These are phyloP conservation scores for Podiceps cristatus DNA, from an alignment of 2,113 vertebrate species.

Conservation along the genomic window DNA sequence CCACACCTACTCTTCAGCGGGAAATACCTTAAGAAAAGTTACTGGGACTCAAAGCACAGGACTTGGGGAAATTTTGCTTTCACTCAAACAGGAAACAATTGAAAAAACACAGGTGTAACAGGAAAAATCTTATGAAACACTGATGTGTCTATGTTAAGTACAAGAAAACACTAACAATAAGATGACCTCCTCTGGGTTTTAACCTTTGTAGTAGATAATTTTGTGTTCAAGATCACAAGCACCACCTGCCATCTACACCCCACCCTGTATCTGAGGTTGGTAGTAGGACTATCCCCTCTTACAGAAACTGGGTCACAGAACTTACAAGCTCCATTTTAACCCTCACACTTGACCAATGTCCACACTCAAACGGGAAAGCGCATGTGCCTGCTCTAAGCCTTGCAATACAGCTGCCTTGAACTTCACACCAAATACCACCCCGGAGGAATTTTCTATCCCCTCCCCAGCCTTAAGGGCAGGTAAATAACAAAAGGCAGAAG, in stretches of 20 bases:
- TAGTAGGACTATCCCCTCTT: not conserved
- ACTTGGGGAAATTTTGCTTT: not conserved
- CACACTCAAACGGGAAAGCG: not conserved
- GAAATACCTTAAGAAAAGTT: not conserved
- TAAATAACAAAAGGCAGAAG: not conserved
- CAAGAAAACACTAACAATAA: not conserved
- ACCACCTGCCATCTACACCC: not conserved
- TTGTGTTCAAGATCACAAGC: not conserved
- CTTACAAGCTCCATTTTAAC: not conserved
- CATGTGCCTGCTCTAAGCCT: not conserved
- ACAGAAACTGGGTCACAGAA: not conserved
- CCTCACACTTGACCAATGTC: accelerated
- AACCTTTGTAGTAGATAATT: not conserved
- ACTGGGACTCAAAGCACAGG: not conserved
- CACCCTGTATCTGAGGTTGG: not conserved
- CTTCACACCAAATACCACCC: not conserved
- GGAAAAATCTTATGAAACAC: not conserved
- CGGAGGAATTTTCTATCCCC: not conserved
- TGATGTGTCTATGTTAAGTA: not conserved
- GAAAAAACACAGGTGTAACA: no score
- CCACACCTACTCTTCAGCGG: not conserved
- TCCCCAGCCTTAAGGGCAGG: not conserved
- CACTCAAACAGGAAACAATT: not conserved
- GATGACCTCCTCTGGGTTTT: not conserved
- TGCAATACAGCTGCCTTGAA: not conserved